These are phyloP conservation scores for Tauraco erythrolophus DNA, from an alignment of 2,113 vertebrate species.

Conservation along the genomic window DNA sequence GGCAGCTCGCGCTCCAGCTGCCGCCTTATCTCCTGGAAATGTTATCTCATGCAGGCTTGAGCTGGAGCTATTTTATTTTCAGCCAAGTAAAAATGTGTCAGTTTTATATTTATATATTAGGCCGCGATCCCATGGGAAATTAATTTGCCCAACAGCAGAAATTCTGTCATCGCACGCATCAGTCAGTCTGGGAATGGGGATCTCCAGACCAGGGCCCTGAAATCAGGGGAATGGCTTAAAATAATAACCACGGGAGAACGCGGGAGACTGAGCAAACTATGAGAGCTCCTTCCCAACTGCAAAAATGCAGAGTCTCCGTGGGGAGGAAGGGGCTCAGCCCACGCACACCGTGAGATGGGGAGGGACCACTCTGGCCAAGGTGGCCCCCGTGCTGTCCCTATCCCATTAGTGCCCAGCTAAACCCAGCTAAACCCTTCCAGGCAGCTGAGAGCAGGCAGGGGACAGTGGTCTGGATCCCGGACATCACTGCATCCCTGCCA, in stretches of 20 bases:
- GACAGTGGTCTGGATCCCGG: not conserved
- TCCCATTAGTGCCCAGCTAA: no score
- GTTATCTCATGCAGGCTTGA: not conserved
- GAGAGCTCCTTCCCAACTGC: not conserved
- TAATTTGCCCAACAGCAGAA: conserved; percentile 48
- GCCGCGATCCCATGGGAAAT: conserved; percentile 30
- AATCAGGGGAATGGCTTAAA: not conserved
- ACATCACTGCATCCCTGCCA: rapidly evolving
- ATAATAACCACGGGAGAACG: not conserved
- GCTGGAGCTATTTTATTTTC: conserved; percentile 27
- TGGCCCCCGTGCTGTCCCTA: rapidly evolving
- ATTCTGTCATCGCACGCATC: conserved; percentile 29
- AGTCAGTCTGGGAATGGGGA: conserved; percentile 58
- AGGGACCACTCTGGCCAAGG: not conserved
- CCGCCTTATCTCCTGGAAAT: conserved; percentile 21
- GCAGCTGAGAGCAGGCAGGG: rapidly evolving
- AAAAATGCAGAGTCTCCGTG: rapidly evolving
- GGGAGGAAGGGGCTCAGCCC: not conserved
- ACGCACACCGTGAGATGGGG: rapidly evolving
- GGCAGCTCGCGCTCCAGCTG: not conserved
- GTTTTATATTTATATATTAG: conserved; percentile 52
- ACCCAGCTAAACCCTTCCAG: not conserved
- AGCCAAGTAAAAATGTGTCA: conserved; percentile 4
- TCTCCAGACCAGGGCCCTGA: conserved; percentile 18
- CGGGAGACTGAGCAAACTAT: not conserved